phyloP scores from a whole-genome alignment of 2,888 invertebrate genomes.

The Gari tellinella region DNA sequence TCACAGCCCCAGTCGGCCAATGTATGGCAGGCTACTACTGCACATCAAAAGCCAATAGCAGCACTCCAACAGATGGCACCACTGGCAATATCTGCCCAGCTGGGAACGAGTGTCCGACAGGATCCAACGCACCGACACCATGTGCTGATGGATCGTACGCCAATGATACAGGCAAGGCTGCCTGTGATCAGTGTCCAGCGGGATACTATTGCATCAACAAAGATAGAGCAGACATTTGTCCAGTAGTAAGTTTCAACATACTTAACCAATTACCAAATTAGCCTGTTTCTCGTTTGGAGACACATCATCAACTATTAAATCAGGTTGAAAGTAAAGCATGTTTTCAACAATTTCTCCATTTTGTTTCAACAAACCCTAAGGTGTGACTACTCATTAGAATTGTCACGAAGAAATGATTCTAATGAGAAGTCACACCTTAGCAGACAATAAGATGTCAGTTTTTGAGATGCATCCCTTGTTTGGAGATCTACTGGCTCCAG shows the following conservation, averaged over 20 bases:
- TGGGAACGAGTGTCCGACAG: constrained; percentile 78
- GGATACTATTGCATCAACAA: constrained; percentile 81
- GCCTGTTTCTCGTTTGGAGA: too few species aligned
- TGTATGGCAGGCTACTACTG: constrained; percentile 78
- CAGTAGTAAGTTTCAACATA: constrained; percentile 38
- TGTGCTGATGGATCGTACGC: constrained; percentile 81
- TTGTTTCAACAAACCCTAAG: too few species aligned
- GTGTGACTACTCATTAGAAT: too few species aligned
- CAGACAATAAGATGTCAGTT: too few species aligned
- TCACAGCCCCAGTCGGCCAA: constrained; percentile 70
- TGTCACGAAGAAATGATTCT: too few species aligned
- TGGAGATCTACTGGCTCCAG: too few species aligned
- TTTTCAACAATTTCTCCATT: too few species aligned
- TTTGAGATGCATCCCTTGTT: too few species aligned
- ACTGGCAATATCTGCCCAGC: constrained; percentile 80
- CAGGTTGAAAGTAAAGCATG: too few species aligned
- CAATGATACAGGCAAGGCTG: constrained; percentile 79
- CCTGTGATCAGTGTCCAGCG: constrained; percentile 79
- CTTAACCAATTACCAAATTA: too few species aligned
- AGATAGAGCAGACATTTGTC: constrained; percentile 79
- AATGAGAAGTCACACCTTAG: too few species aligned
- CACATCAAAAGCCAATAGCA: constrained; percentile 70
- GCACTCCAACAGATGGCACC: constrained; percentile 73
- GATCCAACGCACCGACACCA: constrained; percentile 71
- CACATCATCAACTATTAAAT: too few species aligned